phyloP scores from a whole-genome alignment of 2,888 invertebrate species.

The Anarsia innoxiella region DNA sequence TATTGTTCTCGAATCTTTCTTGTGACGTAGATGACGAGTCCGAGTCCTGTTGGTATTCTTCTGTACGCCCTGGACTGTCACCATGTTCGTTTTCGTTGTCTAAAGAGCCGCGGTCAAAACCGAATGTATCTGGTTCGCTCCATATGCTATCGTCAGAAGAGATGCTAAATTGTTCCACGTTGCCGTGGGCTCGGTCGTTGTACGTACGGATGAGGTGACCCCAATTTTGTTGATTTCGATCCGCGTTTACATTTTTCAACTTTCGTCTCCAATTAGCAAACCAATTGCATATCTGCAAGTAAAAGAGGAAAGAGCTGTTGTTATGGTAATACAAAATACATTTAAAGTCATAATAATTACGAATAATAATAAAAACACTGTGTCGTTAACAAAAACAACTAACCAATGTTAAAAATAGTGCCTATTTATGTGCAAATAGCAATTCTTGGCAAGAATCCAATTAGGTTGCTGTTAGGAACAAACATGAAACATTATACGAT shows the following conservation, averaged over 20 bases:
- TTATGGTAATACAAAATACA: neutral
- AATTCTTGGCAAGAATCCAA: conserved; percentile 64
- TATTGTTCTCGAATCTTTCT: conserved; percentile 51
- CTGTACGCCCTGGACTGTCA: conserved; percentile 41
- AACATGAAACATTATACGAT: conserved; percentile 35
- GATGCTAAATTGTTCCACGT: conserved; percentile 87
- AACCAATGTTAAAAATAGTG: conserved; percentile 69
- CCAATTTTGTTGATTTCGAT: conserved; percentile 82
- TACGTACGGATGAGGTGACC: conserved; percentile 83
- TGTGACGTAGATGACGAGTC: conserved; percentile 44
- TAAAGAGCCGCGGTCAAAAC: conserved; percentile 34
- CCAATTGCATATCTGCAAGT: conserved; percentile 83
- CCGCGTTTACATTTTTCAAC: conserved; percentile 82
- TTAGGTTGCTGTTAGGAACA: conserved; percentile 64
- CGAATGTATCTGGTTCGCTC: conserved; percentile 77
- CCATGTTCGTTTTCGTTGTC: conserved; percentile 39
- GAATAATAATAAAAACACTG: neutral
- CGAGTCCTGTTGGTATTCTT: conserved; percentile 43
- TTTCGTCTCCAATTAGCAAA: conserved; percentile 89
- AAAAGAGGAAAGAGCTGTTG: no score
- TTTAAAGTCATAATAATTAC: neutral
- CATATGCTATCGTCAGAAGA: conserved; percentile 87
- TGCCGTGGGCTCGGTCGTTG: conserved; percentile 83
- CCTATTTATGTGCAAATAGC: conserved; percentile 72
- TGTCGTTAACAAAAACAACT: conserved; percentile 17